phyloP scores from a whole-genome alignment of 2,888 invertebrate genomes.

The Tridacna crocea region DNA sequence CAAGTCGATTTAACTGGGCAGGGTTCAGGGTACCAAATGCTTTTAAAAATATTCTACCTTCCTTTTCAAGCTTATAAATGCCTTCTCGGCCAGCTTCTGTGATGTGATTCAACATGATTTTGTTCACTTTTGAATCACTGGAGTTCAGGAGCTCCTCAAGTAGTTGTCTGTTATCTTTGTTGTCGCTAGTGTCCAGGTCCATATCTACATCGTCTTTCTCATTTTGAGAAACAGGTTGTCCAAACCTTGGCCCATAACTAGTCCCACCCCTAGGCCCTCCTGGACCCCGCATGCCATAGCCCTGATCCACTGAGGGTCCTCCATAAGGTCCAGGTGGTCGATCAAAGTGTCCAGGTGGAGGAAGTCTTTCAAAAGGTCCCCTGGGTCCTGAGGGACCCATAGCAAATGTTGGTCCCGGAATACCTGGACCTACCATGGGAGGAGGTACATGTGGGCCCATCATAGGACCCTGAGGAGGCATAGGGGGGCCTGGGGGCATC shows the following conservation, averaged over 20 bases:
- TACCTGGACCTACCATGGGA: constrained; percentile 10
- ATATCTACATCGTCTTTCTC: constrained; percentile 18
- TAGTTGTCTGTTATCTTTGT: constrained; percentile 31
- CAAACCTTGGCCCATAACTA: constrained; percentile 11
- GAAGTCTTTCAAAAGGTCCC: constrained; percentile 20
- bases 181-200: constrained; percentile 12
- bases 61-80: constrained; percentile 45
- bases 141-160: constrained; percentile 48
- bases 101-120: constrained; percentile 56
- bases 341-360: constrained; percentile 19
- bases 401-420: background rate
- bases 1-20: constrained; percentile 55
- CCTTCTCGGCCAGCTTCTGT: constrained; percentile 45
- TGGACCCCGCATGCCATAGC: background rate
- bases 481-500: constrained; percentile 24
- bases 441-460: constrained; percentile 26
- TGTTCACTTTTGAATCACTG: constrained; percentile 50
- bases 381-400: background rate
- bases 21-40: constrained; percentile 54
- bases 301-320: background rate
- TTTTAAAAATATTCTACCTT: constrained; percentile 50
- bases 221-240: background rate
- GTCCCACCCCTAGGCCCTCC: constrained; percentile 23
- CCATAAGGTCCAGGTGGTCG: constrained; percentile 10
- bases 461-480: constrained; percentile 38